phyloP scores from a whole-genome alignment of 2,888 invertebrate species.

The Cryptocephalus moraei region DNA sequence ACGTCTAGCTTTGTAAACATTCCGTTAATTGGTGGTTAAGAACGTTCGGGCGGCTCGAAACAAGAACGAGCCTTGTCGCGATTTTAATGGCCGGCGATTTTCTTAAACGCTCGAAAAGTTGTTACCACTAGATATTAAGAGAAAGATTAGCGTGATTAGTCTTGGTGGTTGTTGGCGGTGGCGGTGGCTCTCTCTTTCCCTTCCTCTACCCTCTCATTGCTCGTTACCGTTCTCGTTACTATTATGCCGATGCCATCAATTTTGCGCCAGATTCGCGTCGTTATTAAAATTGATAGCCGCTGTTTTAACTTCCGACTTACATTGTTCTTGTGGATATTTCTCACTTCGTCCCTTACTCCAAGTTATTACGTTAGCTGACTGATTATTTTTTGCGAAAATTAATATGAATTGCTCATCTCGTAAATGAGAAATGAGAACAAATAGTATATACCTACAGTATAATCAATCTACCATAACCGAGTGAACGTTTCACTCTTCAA shows the following conservation, averaged over 20 bases:
- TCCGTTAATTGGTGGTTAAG: slow-evolving; percentile 26
- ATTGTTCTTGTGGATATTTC: slow-evolving; percentile 3
- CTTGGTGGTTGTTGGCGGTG: slow-evolving; percentile 30
- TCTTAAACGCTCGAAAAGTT: slow-evolving; percentile 41
- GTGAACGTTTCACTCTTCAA: too few relatives aligned
- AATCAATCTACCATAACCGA: too few relatives aligned
- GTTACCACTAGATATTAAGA: slow-evolving; percentile 38
- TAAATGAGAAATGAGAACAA: too few relatives aligned
- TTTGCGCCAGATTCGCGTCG: slow-evolving; percentile 30
- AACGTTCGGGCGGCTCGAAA: slow-evolving; percentile 22
- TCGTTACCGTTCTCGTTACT: slow-evolving; percentile 35
- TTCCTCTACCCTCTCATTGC: slow-evolving; percentile 26
- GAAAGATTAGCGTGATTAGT: slow-evolving; percentile 38
- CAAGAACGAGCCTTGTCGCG: slow-evolving; percentile 31
- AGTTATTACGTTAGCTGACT: too few relatives aligned
- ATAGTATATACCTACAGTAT: too few relatives aligned
- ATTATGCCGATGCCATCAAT: slow-evolving; percentile 36
- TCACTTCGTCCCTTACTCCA: too few relatives aligned
- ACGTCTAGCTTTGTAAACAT: slow-evolving; percentile 34
- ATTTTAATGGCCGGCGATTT: slow-evolving; percentile 39
- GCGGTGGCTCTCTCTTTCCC: too few relatives aligned
- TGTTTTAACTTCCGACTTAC: slow-evolving; percentile 21
- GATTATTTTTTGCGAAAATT: too few relatives aligned
- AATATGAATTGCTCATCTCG: too few relatives aligned
- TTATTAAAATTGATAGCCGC: slow-evolving; percentile 31